Evolutionary conservation across 2,888 invertebrate genomes (phyloP).

Genomic region (Aphidius colemani): DNA sequence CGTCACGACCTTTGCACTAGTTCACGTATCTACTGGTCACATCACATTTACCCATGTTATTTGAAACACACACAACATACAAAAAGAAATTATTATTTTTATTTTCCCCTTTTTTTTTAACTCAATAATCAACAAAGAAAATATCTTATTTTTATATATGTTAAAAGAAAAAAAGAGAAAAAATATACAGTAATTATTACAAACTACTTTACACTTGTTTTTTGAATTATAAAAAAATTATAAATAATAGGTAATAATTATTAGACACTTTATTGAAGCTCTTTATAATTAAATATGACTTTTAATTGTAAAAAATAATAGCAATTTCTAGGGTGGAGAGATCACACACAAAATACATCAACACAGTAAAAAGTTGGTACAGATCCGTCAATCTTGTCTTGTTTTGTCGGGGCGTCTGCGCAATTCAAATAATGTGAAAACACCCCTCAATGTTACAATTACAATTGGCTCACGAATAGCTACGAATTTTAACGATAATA

Average conservation of each 20-base stretch:
- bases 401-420: slow-evolving; percentile 44
- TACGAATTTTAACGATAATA: slow-evolving; percentile 39
- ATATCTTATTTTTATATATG: background rate
- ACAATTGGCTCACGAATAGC: slow-evolving; percentile 31
- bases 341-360: slow-evolving; percentile 21
- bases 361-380: slow-evolving; percentile 23
- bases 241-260: background rate
- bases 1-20: slow-evolving; percentile 21
- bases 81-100: no score
- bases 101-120: no score
- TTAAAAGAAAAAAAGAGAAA: background rate
- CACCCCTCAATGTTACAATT: slow-evolving; percentile 40
- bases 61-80: background rate
- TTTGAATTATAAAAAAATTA: background rate
- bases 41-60: background rate
- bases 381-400: slow-evolving; percentile 24
- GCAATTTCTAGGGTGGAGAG: slow-evolving; percentile 22
- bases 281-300: background rate
- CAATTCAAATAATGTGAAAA: slow-evolving; percentile 45
- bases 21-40: background rate
- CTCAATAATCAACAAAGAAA: no score
- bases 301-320: slow-evolving; percentile 13
- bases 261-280: slow-evolving; percentile 5
- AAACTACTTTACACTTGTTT: slow-evolving; percentile 6
- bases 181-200: background rate